Evolutionary conservation across 2,113 vertebrate genomes (phyloP).

Genomic region (Mustela nigripes): DNA sequence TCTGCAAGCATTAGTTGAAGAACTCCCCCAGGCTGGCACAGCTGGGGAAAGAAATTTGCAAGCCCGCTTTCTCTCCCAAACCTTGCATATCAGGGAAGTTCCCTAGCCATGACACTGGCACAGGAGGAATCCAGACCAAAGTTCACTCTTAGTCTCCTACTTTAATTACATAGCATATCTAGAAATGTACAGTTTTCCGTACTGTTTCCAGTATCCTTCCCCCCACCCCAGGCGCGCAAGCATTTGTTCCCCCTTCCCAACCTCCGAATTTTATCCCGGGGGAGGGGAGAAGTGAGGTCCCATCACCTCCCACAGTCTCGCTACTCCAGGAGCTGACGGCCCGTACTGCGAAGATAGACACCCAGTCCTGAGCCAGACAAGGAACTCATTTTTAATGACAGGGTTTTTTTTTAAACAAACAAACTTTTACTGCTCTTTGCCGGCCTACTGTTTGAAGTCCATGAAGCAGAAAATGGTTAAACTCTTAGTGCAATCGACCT

Average conservation of each 20-base stretch:
- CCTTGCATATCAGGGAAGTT: neutral
- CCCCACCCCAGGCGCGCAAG: no score
- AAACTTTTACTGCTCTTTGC: conserved; percentile 90
- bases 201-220: neutral
- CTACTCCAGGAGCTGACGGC: conserved; percentile 58
- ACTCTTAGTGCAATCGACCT: conserved; percentile 88
- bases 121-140: neutral
- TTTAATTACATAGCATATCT: neutral
- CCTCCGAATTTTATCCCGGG: neutral
- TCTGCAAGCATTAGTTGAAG: neutral
- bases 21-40: neutral
- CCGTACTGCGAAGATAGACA: conserved; percentile 81
- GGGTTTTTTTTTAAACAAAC: conserved; percentile 88
- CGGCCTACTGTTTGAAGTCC: conserved; percentile 88
- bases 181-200: neutral
- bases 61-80: neutral
- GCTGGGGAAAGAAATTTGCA: neutral
- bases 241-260: neutral
- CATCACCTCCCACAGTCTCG: conserved; percentile 3
- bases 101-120: neutral
- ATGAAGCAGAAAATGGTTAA: conserved; percentile 90
- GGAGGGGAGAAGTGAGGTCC: conserved; percentile 23
- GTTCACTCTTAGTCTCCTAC: neutral
- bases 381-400: conserved; percentile 87
- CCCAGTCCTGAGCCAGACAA: conserved; percentile 72